Conservation (phyloP, 1,140 invertebrate species). For the Brachionus plicatilis region DNA sequence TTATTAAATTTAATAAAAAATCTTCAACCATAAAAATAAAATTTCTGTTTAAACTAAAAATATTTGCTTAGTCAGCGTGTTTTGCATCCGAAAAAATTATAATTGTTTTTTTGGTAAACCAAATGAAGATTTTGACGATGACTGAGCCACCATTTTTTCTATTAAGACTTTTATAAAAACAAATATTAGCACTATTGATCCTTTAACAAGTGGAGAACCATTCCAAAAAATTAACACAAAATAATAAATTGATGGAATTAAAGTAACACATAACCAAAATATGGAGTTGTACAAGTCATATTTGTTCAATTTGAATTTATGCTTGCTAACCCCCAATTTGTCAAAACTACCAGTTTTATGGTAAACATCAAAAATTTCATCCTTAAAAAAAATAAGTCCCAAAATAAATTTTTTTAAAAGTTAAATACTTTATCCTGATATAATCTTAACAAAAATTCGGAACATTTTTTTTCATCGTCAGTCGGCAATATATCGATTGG, state of each 20-base stretch:
- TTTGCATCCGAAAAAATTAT: background rate
- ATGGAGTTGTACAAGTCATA: conserved; percentile 47
- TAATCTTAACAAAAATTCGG: conserved; percentile 72
- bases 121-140: conserved; percentile 14
- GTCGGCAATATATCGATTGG: conserved; percentile 72
- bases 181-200: background rate
- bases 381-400: conserved; percentile 44
- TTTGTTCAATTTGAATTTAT: conserved; percentile 43
- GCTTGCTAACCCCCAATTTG: conserved; percentile 41
- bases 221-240: conserved; percentile 30
- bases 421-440: conserved; percentile 69
- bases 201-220: background rate
- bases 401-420: background rate
- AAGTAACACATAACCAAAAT: conserved; percentile 48
- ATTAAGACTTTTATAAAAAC: background rate
- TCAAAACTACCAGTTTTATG: conserved; percentile 47
- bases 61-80: background rate
- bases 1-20: background rate
- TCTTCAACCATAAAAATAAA: background rate
- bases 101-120: conserved; percentile 10
- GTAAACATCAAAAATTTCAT: conserved; percentile 50
- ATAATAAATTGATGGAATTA: conserved; percentile 49
- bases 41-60: background rate
- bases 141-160: conserved; percentile 9
- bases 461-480: conserved; percentile 66